Evolutionary conservation across 1,140 invertebrate species (phyloP), one percentile per base, ranked within the genome.

Genomic region (Drosophila busckii): DNA sequence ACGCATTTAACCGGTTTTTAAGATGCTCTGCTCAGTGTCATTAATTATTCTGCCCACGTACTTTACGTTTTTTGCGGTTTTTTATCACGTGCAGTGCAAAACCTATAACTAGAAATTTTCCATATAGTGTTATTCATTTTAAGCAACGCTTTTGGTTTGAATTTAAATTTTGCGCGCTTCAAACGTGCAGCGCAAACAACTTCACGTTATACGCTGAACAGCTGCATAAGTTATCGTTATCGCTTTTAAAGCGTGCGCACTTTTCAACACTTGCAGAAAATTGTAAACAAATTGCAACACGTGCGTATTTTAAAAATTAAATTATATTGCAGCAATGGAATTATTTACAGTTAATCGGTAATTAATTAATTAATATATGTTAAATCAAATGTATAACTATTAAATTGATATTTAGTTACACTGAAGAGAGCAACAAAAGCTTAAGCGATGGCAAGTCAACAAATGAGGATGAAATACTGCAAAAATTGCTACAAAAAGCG

Each of bases 401-500:
- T 38, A 40, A 44, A 4, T 4, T 4, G 4, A 40, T 5, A 13
- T 19, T 1, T 7, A 78, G 71, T 2, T 76, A 76, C 28, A 78
- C 61, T 0, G 71, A 78, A 13, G 49, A 49, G 3, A 50, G 45
- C 15, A 42, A 13, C 4, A 73, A 52, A 25, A 15, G 22, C 2
- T 4, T n/a, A n/a, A 15, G 2, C 15, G 20, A 23, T 9, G 49
- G 25, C 1, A 28, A 32, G 12, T 34, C 19, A 10, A 17, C 34
- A 25, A 87, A 88, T 50, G 89, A 91, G 87, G 87, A 89, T 40
- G 80, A 89, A 68, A 90, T 91, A 78, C 82, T 92, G 10, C 87
- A 90, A 61, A 89, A 88, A 44, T 75, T 92, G 12, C 88, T 91
- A 41, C 88, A 90, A 83, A 89, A 88, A 38, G 70, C 60, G 7